These are phyloP conservation scores for Echinops telfairi DNA, from an alignment of 2,113 vertebrate species.

Conservation along the genomic window DNA sequence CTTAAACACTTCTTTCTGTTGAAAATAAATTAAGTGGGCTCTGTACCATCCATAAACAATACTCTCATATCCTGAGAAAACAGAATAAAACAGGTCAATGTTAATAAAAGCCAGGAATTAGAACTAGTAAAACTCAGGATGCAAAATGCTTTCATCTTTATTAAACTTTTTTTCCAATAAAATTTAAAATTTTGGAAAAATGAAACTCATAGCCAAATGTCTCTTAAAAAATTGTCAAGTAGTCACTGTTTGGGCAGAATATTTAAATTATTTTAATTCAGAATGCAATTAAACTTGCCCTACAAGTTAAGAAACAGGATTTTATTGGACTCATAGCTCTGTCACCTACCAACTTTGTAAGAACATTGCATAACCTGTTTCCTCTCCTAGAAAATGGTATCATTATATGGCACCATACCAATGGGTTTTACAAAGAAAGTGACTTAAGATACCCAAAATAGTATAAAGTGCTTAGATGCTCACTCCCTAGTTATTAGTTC, in stretches of 20 bases:
- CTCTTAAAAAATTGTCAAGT: constrained; percentile 28
- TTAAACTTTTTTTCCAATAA: background rate
- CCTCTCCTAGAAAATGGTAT: background rate
- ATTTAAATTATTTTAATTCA: background rate
- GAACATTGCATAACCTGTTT: background rate
- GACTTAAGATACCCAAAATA: background rate
- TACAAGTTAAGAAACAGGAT: background rate
- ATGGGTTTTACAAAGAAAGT: background rate
- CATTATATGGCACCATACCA: fast-evolving
- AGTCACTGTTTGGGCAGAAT: background rate
- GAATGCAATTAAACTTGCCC: background rate
- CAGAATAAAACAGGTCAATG: constrained; percentile 1
- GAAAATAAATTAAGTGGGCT: background rate
- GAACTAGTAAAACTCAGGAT: constrained; percentile 7
- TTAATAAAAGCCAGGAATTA: constrained; percentile 25
- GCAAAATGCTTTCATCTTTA: background rate
- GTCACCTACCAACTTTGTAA: background rate
- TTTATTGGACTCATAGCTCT: background rate
- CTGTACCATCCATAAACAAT: background rate
- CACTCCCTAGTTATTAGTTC: background rate
- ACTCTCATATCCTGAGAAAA: background rate
- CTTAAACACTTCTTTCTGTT: background rate
- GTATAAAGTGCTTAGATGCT: too few species aligned
- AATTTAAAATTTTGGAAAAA: background rate
- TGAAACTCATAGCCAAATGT: background rate